A percentile compares a stretch with the other conserved stretches of the same genome.
These are phyloP conservation scores for Carollia perspicillata DNA, from an alignment of 2,113 vertebrate species.

Conservation along the genomic window DNA sequence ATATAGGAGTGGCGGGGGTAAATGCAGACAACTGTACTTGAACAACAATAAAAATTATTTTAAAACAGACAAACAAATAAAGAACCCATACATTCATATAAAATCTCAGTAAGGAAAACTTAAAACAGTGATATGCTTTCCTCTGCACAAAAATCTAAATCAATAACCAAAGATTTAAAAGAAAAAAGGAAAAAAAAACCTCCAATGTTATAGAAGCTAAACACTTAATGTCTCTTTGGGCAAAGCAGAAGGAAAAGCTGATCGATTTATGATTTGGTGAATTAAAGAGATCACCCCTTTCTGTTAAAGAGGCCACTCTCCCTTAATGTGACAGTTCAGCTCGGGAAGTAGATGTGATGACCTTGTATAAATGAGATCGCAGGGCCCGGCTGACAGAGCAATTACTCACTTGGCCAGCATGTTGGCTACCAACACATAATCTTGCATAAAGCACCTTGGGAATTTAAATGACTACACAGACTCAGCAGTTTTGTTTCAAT, in stretches of 20 bases:
- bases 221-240: not conserved
- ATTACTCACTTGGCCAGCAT: not conserved
- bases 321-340: not conserved
- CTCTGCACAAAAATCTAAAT: not conserved
- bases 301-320: not conserved
- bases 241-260: not conserved
- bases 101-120: not conserved
- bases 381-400: not conserved
- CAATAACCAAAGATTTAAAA: not conserved
- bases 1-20: no score
- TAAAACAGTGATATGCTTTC: not conserved
- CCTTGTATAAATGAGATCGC: not conserved
- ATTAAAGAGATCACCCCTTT: not conserved
- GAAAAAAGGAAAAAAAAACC: not conserved
- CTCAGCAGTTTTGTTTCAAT: constrained; percentile 5
- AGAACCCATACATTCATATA: no score
- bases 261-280: not conserved
- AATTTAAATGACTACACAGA: constrained; percentile 6
- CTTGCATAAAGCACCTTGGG: constrained; percentile 40
- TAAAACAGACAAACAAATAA: no score
- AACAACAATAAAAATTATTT: no score
- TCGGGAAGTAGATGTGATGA: not conserved
- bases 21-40: no score
- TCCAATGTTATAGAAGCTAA: not conserved
- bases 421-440: not conserved